Base-by-base conservation (phyloP, 2,113 vertebrate species). In the Andinoacara biseriatus region DNA sequence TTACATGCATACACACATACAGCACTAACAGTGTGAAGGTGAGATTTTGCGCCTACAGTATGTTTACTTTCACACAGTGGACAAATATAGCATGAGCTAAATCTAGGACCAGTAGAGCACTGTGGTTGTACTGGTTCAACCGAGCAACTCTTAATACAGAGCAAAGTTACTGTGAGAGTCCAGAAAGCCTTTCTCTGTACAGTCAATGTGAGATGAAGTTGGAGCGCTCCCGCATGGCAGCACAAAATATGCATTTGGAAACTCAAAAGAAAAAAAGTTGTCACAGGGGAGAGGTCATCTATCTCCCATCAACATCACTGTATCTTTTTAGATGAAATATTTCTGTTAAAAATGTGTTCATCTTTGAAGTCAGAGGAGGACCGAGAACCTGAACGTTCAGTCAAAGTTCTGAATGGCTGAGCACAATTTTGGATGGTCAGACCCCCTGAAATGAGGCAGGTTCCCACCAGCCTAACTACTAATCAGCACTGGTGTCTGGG, bases 1-100 rank as follows among this genome's bases (percentile, higher is more conserved):
- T 92, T 89, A 88, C 85, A 88, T 83, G 78, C 74, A 54, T 54
- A 65, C 80, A 79, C 54, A 82, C 80, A 52, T 61, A 84, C 72
- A 77, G 74, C 74, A 57, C 88, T 86, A 87, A 87, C 76, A 83
- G 78, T 88, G 82, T 26, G 9, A 35, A 80, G 88, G 62, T 22
- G 4, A 33, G 2, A 54, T 84, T 43, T 74, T 40, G 24, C 52
- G 24, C n/a, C 43, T 76, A 26, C 26, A 26, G 26, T 26, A 10
- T 86, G 31, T 24, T 5, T 20, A 20, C 52, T 78, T 76, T 78
- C 9, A 43, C n/a, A 17, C 67, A 20, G 22, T 7, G 43, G 35
- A 75, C 60, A 46, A 52, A 72, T 76, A 63, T 31, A 78, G 58
- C 62, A 26, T 57, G 4, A 76, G 74, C 79, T 14, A 62, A 20